Evolutionary conservation across 2,797 vertebrate genomes (phyloP), one percentile per base, ranked within the genome.

Genomic region (Pipistrellus pipistrellus): DNA sequence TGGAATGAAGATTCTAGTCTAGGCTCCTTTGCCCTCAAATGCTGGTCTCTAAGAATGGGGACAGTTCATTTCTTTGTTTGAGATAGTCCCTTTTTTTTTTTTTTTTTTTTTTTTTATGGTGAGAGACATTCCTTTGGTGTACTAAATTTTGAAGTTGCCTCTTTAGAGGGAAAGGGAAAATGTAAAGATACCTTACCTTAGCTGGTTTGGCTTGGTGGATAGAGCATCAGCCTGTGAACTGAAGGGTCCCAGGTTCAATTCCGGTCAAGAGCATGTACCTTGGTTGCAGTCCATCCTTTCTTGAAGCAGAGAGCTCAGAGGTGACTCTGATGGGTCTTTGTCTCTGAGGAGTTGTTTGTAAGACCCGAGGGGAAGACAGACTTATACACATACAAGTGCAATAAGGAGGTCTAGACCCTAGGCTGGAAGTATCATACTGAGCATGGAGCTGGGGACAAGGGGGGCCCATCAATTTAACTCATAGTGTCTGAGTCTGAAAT

Each of bases 1-100:
- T 95, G 4, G 25, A 55, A n/a, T 83, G 46, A 93, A 76, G 46
- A 55, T 44, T 76, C 86, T 90, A 73, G 55, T 23, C 30, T 48
- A 68, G 68, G 3, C 2, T 84, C 27, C 35, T 83, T 46, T 78
- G 12, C 32, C 27, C 44, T 76, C 23, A 27, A 69, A 71, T 6
- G 13, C 30, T 20, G 2, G 44, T n/a, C 25, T 83, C 30, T 76
- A 84, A 72, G 57, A 89, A 84, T 27, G 62, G 41, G 62, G 17
- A 38, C 15, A n/a, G 25, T 84, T 85, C 81, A 15, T 35, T 48
- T 93, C n/a, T 76, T 84, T 75, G 20, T 84, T 80, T 78, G 48
- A 88, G 23, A 62, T 21, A n/a, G 41, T 57, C 30, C 30, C 0
- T 35, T 32, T 66, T 44, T 59, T 59, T 20, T 53, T 27, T 35